Percentiles rank a stretch among this genome's conserved stretches.
Conservation (phyloP, 2,113 vertebrate species). For the Erpornis zantholeuca region DNA sequence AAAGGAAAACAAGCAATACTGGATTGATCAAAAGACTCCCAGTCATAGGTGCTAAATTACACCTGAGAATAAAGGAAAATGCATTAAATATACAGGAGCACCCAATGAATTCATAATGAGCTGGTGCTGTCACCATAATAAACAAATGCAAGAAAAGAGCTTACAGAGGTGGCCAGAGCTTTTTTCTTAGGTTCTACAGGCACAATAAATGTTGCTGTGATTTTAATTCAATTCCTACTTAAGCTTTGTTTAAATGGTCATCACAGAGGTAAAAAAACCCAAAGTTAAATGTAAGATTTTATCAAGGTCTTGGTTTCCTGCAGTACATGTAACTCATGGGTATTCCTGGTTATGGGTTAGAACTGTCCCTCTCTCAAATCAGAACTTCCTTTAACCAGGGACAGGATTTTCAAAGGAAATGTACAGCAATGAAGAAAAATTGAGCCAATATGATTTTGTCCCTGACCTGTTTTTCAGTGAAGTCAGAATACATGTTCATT, state of each 20-base stretch:
- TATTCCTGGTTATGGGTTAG: not conserved
- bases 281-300: not conserved
- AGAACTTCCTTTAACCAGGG: not conserved
- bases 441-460: not conserved
- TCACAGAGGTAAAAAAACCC: not conserved
- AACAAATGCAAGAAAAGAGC: not conserved
- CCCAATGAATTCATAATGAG: not conserved
- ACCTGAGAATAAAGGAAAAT: not conserved
- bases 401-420: not conserved
- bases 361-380: not conserved
- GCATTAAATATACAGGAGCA: not conserved
- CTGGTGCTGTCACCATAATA: not conserved
- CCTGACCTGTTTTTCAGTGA: not conserved
- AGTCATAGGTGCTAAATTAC: not conserved
- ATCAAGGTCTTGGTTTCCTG: not conserved
- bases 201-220: not conserved
- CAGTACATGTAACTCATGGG: not conserved
- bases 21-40: not conserved
- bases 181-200: not conserved
- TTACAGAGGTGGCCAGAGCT: not conserved
- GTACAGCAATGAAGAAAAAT: not conserved
- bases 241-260: not conserved
- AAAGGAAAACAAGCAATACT: conserved; percentile 1
- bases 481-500: not conserved
- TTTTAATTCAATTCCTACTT: not conserved